phyloP scores from a whole-genome alignment of 2,888 invertebrate genomes.

The Sminthurinus aureus region DNA sequence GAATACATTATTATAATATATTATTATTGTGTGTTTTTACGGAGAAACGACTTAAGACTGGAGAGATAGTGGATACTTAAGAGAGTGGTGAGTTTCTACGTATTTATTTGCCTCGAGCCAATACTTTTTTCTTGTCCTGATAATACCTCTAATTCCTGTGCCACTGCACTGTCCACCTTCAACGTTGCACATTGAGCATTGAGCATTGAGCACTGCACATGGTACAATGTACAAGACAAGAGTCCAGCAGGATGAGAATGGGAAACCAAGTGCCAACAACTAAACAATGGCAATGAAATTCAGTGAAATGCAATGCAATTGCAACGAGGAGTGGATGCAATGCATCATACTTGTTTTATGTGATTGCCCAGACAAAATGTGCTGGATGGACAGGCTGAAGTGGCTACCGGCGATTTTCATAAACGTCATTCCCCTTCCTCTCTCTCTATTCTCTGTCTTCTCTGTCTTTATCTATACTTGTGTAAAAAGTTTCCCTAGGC shows the following conservation, averaged over 20 bases:
- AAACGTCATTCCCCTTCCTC: background rate
- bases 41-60: too few species aligned
- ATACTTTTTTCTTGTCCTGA: background rate
- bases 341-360: too few species aligned
- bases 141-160: too few species aligned
- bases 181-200: too few species aligned
- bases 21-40: too few species aligned
- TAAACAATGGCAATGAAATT: background rate
- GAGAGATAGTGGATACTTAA: too few species aligned
- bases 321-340: background rate
- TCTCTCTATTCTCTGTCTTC: background rate
- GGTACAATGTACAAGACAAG: background rate
- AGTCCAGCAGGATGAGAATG: background rate
- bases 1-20: too few species aligned
- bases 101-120: conserved; percentile 5
- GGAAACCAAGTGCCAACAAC: background rate
- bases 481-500: background rate
- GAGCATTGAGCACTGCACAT: background rate
- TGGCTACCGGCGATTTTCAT: background rate
- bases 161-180: too few species aligned
- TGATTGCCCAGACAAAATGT: background rate
- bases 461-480: background rate
- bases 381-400: background rate
- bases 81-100: background rate
- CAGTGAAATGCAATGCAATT: background rate